phyloP scores from a whole-genome alignment of 2,797 vertebrate genomes.

The Liparis tanakae region DNA sequence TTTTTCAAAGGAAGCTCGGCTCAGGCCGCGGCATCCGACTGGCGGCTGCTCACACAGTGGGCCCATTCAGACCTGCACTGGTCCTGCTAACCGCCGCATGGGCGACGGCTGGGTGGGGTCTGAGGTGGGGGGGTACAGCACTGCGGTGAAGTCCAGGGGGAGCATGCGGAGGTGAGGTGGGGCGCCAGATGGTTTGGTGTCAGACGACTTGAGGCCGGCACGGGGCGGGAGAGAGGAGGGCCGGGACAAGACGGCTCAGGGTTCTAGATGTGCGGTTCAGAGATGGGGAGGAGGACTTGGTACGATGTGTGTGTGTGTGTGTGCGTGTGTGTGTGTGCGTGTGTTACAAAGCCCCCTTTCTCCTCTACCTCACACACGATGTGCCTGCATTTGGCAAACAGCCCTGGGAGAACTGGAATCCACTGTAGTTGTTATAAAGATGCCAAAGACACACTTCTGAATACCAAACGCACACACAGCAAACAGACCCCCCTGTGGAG shows the following conservation, averaged over 20 bases:
- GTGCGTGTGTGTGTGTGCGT: slow-evolving; percentile 66
- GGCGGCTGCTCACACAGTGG: slow-evolving; percentile 79
- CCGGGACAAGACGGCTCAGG: slow-evolving; percentile 21
- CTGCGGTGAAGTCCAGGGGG: slow-evolving; percentile 22
- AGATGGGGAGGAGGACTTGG: slow-evolving; percentile 35
- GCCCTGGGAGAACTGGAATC: slow-evolving; percentile 55
- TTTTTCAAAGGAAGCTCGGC: slow-evolving; percentile 84
- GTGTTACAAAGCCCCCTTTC: slow-evolving; percentile 80
- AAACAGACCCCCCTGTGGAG: slow-evolving; percentile 30
- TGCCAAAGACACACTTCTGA: slow-evolving; percentile 47
- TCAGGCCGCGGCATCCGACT: slow-evolving; percentile 63
- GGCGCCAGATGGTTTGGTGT: slow-evolving; percentile 46
- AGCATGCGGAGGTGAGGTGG: slow-evolving; percentile 22
- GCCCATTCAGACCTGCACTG: slow-evolving; percentile 74
- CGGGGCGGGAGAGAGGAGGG: slow-evolving; percentile 20
- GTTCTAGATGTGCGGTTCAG: slow-evolving; percentile 39
- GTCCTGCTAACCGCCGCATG: slow-evolving; percentile 66
- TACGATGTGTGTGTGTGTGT: slow-evolving; percentile 46
- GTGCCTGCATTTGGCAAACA: slow-evolving; percentile 51
- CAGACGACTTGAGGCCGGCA: slow-evolving; percentile 28
- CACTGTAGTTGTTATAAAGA: slow-evolving; percentile 37
- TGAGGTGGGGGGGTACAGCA: slow-evolving; percentile 5
- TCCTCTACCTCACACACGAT: slow-evolving; percentile 55
- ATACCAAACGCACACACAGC: slow-evolving; percentile 31
- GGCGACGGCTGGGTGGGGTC: slow-evolving; percentile 47